Base-by-base conservation (phyloP, 2,888 invertebrate species). In the Melitaea athalia region DNA sequence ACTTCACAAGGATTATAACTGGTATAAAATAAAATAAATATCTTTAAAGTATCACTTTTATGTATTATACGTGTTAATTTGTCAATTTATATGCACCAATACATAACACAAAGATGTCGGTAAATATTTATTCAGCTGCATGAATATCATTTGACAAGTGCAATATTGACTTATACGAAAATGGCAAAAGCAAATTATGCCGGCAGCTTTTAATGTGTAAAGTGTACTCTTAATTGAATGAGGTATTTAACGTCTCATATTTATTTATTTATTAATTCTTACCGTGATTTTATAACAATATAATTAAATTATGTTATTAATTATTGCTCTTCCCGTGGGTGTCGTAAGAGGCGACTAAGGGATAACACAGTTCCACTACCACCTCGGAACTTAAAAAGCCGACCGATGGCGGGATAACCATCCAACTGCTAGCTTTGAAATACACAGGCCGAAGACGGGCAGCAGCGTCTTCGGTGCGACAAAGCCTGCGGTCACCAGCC, bases 51-150 rank as follows among this genome's bases (percentile, higher is more conserved):
- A 75, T 76, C 79, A 82, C 79, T 80, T 84, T 83, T 83, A 83
- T 83, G 11, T 1, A 15, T 57, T 57, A 79, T 82, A 84, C 78
- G 88, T 88, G 91, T 78, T 89, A 92, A 91, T 87, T 86, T 83
- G 88, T 77, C 82, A 85, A 81, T 82, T 87, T 87, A 89, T 71
- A 87, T 90, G 89, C 91, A 83, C 85, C 88, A 81, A 88, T 86
- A 83, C 81, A 80, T 77, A 74, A 77, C 72, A 77, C 80, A 79
- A 78, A 78, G n/a, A 74, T 77, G 75, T 76, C 72, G 73, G 79
- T 76, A 80, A 84, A 84, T 71, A 80, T 90, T 89, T 85, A 80
- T 75, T 84, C 89, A 90, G 86, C 84, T 89, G 90, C 88, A 88
- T 75, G 80, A 76, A 78, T 69, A 55, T 33, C 14, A 69, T 70